Percentiles rank a stretch among this genome's conserved stretches.
Evolutionary conservation across 2,888 invertebrate species (phyloP).

Genomic region (Mesorhabditis sp.): DNA sequence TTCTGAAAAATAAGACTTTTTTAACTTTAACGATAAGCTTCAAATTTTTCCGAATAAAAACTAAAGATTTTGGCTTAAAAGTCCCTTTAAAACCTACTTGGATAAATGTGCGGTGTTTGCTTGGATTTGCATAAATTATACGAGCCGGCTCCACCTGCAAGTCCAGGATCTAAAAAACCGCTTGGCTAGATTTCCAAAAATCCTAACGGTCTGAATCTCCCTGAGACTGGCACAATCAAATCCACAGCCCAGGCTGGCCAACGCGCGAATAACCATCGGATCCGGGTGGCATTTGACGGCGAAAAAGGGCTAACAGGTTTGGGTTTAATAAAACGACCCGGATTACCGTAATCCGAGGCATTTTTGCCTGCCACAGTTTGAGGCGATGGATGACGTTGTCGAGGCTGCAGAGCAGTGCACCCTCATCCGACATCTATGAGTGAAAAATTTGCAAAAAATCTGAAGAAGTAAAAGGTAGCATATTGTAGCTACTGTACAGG

Average conservation of each 20-base stretch:
- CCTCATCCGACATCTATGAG: conserved; percentile 26
- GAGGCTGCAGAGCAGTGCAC: conserved; percentile 46
- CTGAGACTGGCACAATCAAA: conserved; percentile 95
- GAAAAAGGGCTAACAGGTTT: conserved; percentile 40
- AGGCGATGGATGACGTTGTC: conserved; percentile 37
- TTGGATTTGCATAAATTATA: conserved; percentile 57
- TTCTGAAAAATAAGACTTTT: too few relatives aligned
- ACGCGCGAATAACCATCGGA: conserved; percentile 74
- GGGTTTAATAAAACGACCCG: background rate
- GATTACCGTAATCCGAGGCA: conserved; percentile 61
- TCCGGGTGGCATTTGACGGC: conserved; percentile 97
- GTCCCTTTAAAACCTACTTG: background rate
- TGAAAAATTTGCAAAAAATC: too few relatives aligned
- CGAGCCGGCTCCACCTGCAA: conserved; percentile 28
- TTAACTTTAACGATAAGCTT: too few relatives aligned
- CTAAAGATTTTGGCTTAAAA: background rate
- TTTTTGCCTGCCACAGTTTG: conserved; percentile 72
- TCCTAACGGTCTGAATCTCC: conserved; percentile 38
- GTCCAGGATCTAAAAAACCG: conserved; percentile 21
- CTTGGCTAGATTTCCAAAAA: background rate
- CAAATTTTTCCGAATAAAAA: too few relatives aligned
- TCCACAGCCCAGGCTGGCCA: conserved; percentile 78
- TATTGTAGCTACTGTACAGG: too few relatives aligned
- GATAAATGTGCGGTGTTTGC: conserved; percentile 48
- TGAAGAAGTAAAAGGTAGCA: too few relatives aligned